These are phyloP conservation scores for Eupeodes latifasciatus DNA, from an alignment of 2,888 invertebrate genomes.

Conservation along the genomic window DNA sequence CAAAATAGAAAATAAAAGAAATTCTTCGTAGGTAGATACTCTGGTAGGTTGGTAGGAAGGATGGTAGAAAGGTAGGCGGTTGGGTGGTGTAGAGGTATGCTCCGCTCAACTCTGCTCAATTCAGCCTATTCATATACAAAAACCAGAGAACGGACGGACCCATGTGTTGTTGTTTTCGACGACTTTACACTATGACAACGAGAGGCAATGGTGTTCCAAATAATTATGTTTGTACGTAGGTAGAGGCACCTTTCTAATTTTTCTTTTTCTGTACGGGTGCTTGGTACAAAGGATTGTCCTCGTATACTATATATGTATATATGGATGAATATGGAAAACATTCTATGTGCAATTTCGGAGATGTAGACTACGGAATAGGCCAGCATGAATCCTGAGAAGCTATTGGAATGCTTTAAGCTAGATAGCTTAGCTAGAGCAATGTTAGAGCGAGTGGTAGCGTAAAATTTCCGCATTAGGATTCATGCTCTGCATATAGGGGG, in stretches of 20 bases:
- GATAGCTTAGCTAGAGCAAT: background rate
- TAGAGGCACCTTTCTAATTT: constrained; percentile 8
- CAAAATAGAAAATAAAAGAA: constrained; percentile 17
- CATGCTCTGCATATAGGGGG: too few species aligned
- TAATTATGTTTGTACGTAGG: background rate
- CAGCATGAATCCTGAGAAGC: constrained; percentile 58
- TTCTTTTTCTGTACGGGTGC: constrained; percentile 31
- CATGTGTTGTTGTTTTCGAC: constrained; percentile 53
- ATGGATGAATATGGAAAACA: constrained; percentile 55
- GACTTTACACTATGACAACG: constrained; percentile 54
- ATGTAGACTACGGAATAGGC: constrained; percentile 71
- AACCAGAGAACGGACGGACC: background rate
- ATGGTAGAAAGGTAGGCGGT: too few species aligned
- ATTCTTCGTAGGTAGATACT: background rate
- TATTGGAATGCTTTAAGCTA: background rate
- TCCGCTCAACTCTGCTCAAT: too few species aligned
- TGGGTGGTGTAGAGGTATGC: too few species aligned
- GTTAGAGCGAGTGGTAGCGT: too few species aligned
- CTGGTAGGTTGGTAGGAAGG: too few species aligned
- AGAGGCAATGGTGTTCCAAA: constrained; percentile 47
- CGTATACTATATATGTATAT: constrained; percentile 9
- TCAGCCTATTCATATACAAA: background rate
- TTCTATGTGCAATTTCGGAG: constrained; percentile 63
- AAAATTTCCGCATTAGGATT: too few species aligned
- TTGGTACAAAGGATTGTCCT: constrained; percentile 36